Conservation (phyloP, 2,888 invertebrate genomes). For the Drosophila macrospina region DNA sequence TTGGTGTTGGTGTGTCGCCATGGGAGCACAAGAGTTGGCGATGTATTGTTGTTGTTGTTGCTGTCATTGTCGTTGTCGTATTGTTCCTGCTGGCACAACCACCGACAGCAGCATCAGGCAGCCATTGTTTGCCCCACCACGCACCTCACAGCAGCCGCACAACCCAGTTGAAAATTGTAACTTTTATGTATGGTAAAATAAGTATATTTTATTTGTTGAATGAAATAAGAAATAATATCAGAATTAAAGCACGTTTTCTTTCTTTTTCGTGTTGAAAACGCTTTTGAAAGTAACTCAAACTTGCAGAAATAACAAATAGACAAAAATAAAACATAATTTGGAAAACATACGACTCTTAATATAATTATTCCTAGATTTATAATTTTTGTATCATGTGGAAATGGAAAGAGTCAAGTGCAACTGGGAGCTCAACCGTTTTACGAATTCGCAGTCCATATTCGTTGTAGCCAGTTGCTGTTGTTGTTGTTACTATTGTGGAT, state of each 20-base stretch:
- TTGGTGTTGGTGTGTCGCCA: constrained; percentile 55
- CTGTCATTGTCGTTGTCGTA: constrained; percentile 17
- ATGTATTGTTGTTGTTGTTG: constrained; percentile 48
- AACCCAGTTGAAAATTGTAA: constrained; percentile 33
- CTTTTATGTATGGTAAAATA: constrained; percentile 3
- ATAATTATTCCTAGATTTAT: not conserved
- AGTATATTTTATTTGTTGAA: not conserved
- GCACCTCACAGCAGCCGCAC: constrained; percentile 37
- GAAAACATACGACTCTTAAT: not conserved
- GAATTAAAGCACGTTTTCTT: too few relatives aligned
- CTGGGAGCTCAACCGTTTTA: constrained; percentile 30
- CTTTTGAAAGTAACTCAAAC: not conserved
- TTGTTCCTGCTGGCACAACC: constrained; percentile 65
- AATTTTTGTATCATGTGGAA: not conserved
- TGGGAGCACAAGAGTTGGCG: constrained; percentile 67
- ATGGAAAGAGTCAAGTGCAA: constrained; percentile 5
- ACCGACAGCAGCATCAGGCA: constrained; percentile 60
- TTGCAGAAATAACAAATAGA: not conserved
- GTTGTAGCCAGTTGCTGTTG: too few relatives aligned
- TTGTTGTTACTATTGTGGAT: too few relatives aligned
- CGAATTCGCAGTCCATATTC: constrained; percentile 58
- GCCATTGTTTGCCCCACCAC: constrained; percentile 75
- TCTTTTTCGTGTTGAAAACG: too few relatives aligned
- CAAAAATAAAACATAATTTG: not conserved
- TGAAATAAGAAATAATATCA: not conserved